Evolutionary conservation across 2,797 vertebrate species (phyloP).

Genomic region (Notamacropus eugenii): DNA sequence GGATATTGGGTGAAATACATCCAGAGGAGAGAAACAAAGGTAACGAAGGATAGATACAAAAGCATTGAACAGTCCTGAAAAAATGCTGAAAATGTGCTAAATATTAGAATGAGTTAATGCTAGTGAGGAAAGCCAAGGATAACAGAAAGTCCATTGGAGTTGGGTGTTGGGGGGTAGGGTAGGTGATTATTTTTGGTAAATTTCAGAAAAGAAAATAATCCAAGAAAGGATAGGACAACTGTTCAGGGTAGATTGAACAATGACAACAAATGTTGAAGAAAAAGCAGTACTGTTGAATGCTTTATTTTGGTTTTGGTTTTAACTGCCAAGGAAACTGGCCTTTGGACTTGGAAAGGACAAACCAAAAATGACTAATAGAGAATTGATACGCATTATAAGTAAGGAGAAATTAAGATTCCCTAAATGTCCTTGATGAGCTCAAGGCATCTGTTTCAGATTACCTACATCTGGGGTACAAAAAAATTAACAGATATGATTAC

Average conservation of each 20-base stretch:
- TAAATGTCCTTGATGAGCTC: neutral
- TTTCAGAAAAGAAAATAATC: neutral
- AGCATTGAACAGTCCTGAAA: neutral
- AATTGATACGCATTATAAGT: neutral
- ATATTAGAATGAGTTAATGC: neutral
- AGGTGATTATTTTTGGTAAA: neutral
- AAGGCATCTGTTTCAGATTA: neutral
- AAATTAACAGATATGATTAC: neutral
- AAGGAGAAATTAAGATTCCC: neutral
- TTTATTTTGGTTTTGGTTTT: neutral
- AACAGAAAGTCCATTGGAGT: neutral
- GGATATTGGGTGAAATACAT: neutral
- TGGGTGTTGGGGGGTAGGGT: neutral
- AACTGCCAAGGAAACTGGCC: neutral
- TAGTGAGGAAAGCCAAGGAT: neutral
- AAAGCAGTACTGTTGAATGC: neutral
- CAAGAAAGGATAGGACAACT: neutral
- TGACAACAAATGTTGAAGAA: neutral
- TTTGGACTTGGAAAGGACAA: neutral
- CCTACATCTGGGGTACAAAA: neutral
- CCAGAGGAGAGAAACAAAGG: neutral
- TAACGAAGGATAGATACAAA: neutral
- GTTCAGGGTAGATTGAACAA: neutral
- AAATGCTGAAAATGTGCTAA: neutral
- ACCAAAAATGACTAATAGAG: neutral